Base-by-base conservation (phyloP, 2,797 vertebrate genomes). In the Micropoecilia bifurca region DNA sequence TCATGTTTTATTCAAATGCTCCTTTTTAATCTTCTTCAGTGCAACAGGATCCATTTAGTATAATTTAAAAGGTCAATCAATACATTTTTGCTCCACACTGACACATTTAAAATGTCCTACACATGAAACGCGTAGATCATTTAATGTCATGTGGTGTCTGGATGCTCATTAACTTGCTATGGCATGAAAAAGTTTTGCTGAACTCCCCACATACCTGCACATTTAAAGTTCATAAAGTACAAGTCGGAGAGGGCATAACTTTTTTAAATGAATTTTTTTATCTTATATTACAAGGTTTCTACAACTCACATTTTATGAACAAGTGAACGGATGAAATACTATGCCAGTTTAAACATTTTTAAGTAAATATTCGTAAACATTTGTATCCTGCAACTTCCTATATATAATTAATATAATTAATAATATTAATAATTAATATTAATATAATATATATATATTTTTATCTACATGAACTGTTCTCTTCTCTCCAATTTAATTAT, bases 61-160 rank as follows among this genome's bases (percentile, higher is more conserved):
- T 88, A 85, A 89, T 90, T 88, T 74, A 88, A 86, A 79, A 87
- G 82, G 79, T 90, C 85, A 90, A 90, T 92, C 90, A 88, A 92
- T 92, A 89, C 75, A 90, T 89, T 80, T 87, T 84, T 85, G 43
- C 73, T 55, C 76, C 68, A 79, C 80, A 77, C 79, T 36, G 30
- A 39, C 59, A 66, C n/a, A 79, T 79, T 82, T 46, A 82, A 78
- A 88, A 89, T 59, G 75, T 81, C 80, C 53, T 83, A 72, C 68
- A 77, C 71, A 57, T 33, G 77, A 71, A 81, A 82, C 59, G 61
- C 72, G 57, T 46, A 55, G 59, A 82, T 73, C 71, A 47, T 5
- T 30, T 74, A 80, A 78, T 55, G 78, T 79, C 55, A 78, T 45
- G 68, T 77, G 16, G 36, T 18, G 73, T 81, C 59, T 12, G 41